Evolutionary conservation across 2,113 vertebrate genomes (phyloP).

Genomic region (Sphyrna mokarran): DNA sequence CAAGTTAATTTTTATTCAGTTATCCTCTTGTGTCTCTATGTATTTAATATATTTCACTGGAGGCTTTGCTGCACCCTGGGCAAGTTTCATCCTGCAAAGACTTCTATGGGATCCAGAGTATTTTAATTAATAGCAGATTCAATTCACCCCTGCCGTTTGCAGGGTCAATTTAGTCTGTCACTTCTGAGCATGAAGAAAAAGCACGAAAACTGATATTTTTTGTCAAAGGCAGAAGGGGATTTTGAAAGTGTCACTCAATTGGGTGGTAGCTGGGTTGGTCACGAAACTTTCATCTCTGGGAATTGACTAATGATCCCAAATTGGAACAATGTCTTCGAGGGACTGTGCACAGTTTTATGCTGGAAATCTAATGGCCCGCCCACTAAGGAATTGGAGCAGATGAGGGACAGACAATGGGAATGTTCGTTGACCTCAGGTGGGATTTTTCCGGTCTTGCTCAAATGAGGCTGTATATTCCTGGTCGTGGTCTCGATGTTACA

Average conservation of each 20-base stretch:
- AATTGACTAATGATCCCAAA: not conserved
- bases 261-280: not conserved
- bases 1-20: conserved; percentile 21
- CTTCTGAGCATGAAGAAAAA: not conserved
- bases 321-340: too few species aligned
- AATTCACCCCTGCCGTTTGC: not conserved
- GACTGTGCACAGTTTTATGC: not conserved
- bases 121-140: conserved; percentile 24
- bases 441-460: too few species aligned
- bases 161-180: not conserved
- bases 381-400: too few species aligned
- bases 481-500: not conserved
- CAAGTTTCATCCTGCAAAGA: not conserved
- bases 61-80: not conserved
- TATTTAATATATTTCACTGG: not conserved
- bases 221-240: not conserved
- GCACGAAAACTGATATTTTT: not conserved
- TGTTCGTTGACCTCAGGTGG: too few species aligned
- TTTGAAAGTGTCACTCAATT: not conserved
- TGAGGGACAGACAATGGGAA: too few species aligned
- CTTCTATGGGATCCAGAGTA: not conserved
- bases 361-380: too few species aligned
- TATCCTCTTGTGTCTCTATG: not conserved
- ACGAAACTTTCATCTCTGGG: not conserved
- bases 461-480: too few species aligned